phyloP scores from a whole-genome alignment of 2,113 vertebrate species.

The Aspidoscelis tigris region DNA sequence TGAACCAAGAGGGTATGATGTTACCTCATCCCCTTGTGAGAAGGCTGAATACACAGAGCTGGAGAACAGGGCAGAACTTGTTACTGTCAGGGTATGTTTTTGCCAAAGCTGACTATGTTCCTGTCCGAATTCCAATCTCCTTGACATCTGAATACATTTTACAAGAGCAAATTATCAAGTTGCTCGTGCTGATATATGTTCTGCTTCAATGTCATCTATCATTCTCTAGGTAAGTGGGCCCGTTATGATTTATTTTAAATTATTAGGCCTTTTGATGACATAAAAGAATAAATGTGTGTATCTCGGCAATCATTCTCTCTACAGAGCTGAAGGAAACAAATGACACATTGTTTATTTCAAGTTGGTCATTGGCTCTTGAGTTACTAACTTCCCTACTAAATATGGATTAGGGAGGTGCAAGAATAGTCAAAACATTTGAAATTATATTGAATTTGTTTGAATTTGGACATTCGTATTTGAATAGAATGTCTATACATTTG shows the following conservation, averaged over 20 bases:
- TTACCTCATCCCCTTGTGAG: slow-evolving; percentile 56
- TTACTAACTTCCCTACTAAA: slow-evolving; percentile 39
- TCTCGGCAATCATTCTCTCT: slow-evolving; percentile 51
- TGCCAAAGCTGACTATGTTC: slow-evolving; percentile 62
- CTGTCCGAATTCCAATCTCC: slow-evolving; percentile 50
- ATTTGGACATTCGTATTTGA: too few species aligned
- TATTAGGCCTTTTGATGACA: slow-evolving; percentile 50
- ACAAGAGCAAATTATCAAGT: slow-evolving; percentile 35
- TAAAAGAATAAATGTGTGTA: slow-evolving; percentile 39
- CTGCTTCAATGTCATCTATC: not conserved
- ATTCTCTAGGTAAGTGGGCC: not conserved
- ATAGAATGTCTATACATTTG: too few species aligned
- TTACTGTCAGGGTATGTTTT: slow-evolving; percentile 54
- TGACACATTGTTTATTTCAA: slow-evolving; percentile 46
- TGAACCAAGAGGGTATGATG: slow-evolving; percentile 32
- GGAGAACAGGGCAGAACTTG: slow-evolving; percentile 52
- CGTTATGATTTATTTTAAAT: slow-evolving; percentile 23
- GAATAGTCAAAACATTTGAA: too few species aligned
- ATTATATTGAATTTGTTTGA: too few species aligned
- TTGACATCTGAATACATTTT: slow-evolving; percentile 16
- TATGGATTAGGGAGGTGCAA: slow-evolving; percentile 1
- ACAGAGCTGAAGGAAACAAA: slow-evolving; percentile 52
- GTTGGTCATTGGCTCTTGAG: slow-evolving; percentile 20
- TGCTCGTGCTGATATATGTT: slow-evolving; percentile 39
- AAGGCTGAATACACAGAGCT: slow-evolving; percentile 50